Evolutionary conservation across 1,140 invertebrate species (phyloP), one percentile per base, ranked within the genome.

Genomic region (Nilaparvata lugens): DNA sequence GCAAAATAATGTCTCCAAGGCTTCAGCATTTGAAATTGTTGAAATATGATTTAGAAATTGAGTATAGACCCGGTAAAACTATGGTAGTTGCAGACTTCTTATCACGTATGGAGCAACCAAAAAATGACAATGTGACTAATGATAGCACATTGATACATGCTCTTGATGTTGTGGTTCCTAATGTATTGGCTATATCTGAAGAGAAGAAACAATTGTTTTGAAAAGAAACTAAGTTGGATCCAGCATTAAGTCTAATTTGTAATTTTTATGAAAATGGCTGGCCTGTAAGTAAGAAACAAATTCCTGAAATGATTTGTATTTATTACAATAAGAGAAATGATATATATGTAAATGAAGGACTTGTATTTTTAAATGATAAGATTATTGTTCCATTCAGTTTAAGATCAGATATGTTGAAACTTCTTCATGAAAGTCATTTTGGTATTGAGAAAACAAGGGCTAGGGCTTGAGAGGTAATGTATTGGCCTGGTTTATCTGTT

Each of bases 1-100:
- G 66, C 40, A 69, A 57, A 56, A 42, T 59, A 55, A 43, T 71
- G 4, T 68, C 73, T 5, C 65, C 63, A 52, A 66, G 72, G 60
- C 61, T 76, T 9, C 71, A 71, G 53, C 61, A 55, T 63, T 70
- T 60, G 59, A 61, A 59, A 51, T 28, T 28, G 28, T 28, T 28
- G 28, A 28, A 28, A 28, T 67, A 68, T 63, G 61, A 73, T 48
- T 69, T 74, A 53, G 54, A 63, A 4, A 62, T 75, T 7, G 35
- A 56, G 5, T 77, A 74, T 65, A 58, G 53, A 23, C 65, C 62
- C 14, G 69, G 67, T 3, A 64, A 40, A 63, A 38, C 66, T 14
- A 62, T 67, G 35, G 54, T 64, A 19, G 58, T 67, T 18, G 69
- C 69, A 2, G 66, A 72, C 57, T 61, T 61, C 35, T 62, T 67